Evolutionary conservation across 1,140 invertebrate genomes (phyloP).

Genomic region (Drosophila elegans): DNA sequence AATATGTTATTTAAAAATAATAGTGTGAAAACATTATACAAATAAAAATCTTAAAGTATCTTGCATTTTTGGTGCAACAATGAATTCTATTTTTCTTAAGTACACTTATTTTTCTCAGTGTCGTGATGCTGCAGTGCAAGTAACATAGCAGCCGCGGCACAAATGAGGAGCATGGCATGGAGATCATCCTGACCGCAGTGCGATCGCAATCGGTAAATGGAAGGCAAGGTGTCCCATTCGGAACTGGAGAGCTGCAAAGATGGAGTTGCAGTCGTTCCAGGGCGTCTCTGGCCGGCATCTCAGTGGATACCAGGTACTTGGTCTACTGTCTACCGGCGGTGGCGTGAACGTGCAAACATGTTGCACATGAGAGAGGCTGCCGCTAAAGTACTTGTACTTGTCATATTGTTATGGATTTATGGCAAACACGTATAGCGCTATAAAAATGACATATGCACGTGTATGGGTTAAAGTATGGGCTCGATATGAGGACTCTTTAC

Average conservation of each 20-base stretch:
- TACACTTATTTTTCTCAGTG: constrained; percentile 6
- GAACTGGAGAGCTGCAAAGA: constrained; percentile 14
- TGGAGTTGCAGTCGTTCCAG: constrained; percentile 37
- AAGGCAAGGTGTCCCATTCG: constrained; percentile 51
- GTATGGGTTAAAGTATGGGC: constrained; percentile 63
- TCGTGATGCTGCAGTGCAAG: constrained; percentile 27
- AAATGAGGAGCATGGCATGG: constrained; percentile 62
- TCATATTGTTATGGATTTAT: constrained; percentile 85
- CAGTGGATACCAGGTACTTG: constrained; percentile 15
- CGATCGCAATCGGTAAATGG: constrained; percentile 73
- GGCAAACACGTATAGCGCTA: constrained; percentile 81
- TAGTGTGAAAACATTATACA: no score
- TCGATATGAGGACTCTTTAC: constrained; percentile 30
- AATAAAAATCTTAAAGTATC: no score
- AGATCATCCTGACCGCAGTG: constrained; percentile 56
- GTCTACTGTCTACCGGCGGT: constrained; percentile 40
- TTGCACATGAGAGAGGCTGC: constrained; percentile 83
- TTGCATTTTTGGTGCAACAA: no score
- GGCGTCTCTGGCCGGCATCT: constrained; percentile 36
- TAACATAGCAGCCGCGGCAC: constrained; percentile 52
- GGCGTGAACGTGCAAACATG: constrained; percentile 83
- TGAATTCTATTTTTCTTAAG: not conserved
- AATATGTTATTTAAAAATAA: no score
- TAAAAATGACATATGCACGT: constrained; percentile 82
- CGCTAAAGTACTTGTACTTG: constrained; percentile 85